A percentile compares a stretch with the other conserved stretches of the same genome.
phyloP scores from a whole-genome alignment of 2,888 invertebrate genomes.

The Cabera pusaria region DNA sequence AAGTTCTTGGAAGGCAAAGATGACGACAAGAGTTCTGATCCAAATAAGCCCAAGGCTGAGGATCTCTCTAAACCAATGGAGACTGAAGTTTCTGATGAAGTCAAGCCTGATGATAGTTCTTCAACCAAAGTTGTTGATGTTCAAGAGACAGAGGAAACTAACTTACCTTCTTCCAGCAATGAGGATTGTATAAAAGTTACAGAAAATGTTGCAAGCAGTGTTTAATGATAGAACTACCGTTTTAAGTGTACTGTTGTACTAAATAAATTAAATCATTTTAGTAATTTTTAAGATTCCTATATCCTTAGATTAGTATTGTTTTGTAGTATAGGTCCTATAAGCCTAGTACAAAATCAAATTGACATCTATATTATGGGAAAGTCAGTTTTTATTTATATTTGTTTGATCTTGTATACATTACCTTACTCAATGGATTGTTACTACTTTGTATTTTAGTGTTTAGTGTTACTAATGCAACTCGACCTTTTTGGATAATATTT shows the following conservation, averaged over 20 bases:
- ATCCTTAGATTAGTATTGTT: too few species aligned
- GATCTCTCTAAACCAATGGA: background rate
- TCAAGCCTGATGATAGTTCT: slow-evolving; percentile 9
- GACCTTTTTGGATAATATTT: too few species aligned
- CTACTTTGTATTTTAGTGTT: too few species aligned
- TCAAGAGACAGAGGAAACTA: background rate
- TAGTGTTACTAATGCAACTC: too few species aligned
- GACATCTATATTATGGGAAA: too few species aligned
- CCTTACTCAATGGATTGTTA: too few species aligned
- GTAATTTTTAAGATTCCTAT: too few species aligned
- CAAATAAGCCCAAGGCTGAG: background rate
- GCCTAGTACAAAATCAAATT: too few species aligned
- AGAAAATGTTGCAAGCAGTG: too few species aligned
- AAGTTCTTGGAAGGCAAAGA: slow-evolving; percentile 88
- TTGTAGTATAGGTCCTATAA: too few species aligned
- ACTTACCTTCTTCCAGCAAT: slow-evolving; percentile 12
- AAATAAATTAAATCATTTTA: slow-evolving; percentile 14
- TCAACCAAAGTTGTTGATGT: background rate
- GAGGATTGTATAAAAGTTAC: slow-evolving; percentile 6
- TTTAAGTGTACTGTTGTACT: slow-evolving; percentile 2
- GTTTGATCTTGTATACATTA: too few species aligned
- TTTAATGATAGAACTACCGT: too few species aligned
- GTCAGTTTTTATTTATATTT: background rate
- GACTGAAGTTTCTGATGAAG: background rate
- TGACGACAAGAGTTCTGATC: slow-evolving; percentile 29